Percentiles rank a stretch among this genome's conserved stretches.
These are phyloP conservation scores for Cheirogaleus medius DNA, from an alignment of 2,113 vertebrate genomes.

Conservation along the genomic window DNA sequence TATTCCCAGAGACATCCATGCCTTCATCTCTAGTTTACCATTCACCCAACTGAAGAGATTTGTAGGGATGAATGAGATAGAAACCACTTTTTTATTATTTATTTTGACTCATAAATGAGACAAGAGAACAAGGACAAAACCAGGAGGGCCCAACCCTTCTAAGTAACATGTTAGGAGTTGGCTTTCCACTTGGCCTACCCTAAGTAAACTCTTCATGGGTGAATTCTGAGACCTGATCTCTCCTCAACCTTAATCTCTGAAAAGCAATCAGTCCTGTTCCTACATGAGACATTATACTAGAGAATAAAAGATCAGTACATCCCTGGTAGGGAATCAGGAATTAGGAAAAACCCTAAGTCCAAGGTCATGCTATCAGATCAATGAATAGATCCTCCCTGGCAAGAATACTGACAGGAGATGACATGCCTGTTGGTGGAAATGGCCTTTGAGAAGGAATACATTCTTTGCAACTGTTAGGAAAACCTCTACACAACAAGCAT, in stretches of 20 bases:
- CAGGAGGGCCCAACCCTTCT: conserved; percentile 47
- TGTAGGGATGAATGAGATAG: background rate
- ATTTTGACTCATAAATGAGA: conserved; percentile 67
- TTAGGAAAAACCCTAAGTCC: conserved; percentile 33
- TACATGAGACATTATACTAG: background rate
- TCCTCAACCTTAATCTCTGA: conserved; percentile 50
- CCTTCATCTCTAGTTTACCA: conserved; percentile 7
- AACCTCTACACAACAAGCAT: background rate
- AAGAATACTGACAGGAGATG: background rate
- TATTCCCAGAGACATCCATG: background rate
- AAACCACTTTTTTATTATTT: conserved; percentile 55
- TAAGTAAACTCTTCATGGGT: conserved; percentile 52
- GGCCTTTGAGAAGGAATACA: background rate
- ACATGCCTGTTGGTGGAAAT: background rate
- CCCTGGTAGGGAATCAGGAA: conserved; percentile 28
- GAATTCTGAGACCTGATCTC: conserved; percentile 52
- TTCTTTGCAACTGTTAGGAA: background rate
- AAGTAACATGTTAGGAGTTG: conserved; percentile 51
- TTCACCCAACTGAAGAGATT: background rate
- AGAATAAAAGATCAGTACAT: conserved; percentile 53
- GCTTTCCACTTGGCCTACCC: conserved; percentile 55
- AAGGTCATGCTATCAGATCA: background rate
- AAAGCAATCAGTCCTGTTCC: conserved; percentile 56
- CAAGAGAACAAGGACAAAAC: conserved; percentile 40
- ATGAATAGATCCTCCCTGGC: background rate